Conservation (phyloP, 2,888 invertebrate species). For the Trisateles emortualis region DNA sequence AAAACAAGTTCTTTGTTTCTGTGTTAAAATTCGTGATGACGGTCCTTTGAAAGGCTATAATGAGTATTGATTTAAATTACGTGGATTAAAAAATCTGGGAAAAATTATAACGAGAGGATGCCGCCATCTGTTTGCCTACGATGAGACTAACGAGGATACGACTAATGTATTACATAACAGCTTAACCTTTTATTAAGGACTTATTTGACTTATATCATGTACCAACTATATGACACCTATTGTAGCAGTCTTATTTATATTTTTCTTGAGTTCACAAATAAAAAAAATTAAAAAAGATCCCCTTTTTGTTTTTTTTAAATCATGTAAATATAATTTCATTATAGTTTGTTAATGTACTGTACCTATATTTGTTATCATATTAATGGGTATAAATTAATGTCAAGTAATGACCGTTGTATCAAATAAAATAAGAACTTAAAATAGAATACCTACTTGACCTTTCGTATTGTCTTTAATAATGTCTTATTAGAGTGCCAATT, state of each 20-base stretch:
- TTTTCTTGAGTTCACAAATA: no score
- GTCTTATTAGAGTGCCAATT: conserved; percentile 4
- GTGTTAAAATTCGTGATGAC: conserved; percentile 79
- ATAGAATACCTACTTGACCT: conserved; percentile 12
- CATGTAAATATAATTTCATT: no score
- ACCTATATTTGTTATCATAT: no score
- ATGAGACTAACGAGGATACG: conserved; percentile 61
- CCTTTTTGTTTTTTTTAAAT: no score
- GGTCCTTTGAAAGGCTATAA: conserved; percentile 84
- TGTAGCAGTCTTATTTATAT: no score
- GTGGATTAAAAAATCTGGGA: conserved; percentile 83
- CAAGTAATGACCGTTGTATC: not conserved
- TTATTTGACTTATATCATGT: no score
- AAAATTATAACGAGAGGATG: conserved; percentile 83
- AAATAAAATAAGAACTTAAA: not conserved
- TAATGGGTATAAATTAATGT: no score
- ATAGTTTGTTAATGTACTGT: not conserved
- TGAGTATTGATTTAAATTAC: conserved; percentile 86
- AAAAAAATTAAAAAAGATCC: no score
- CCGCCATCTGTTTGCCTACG: conserved; percentile 67
- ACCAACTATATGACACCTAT: no score
- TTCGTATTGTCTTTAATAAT: conserved; percentile 11
- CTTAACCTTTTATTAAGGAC: not conserved
- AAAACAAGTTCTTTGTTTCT: conserved; percentile 82
- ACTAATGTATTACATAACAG: not conserved